Evolutionary conservation across 2,888 invertebrate genomes (phyloP), one percentile per base, ranked within the genome.

Genomic region (Prenolepis imparis): DNA sequence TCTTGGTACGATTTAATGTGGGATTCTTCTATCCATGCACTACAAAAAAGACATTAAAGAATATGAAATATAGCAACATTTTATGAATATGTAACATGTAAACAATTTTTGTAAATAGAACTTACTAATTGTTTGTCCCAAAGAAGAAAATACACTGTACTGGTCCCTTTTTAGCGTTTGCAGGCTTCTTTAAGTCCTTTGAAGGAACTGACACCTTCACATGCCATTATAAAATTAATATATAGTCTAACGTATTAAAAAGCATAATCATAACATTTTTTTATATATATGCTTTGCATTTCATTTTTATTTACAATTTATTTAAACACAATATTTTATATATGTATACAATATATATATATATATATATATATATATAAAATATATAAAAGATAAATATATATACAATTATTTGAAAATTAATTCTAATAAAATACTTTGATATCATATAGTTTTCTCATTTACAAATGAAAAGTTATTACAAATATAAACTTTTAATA

Each of bases 61-160:
- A 28, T 36, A 83, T 15, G 64, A 52, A 82, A 64, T 11, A 41
- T 55, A 70, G 8, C 15, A 55, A 24, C 12, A 18, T 67, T 59
- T 24, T 18, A 36, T 36, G 21, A 55, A 1, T 28, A 41, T 52
- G n/a, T 52, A 52, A 52, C 8, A 39, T n/a, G 52, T 12, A 67
- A 66, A 83, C 39, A 24, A 70, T 36, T 18, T 59, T 18, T 59
- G 21, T 21, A 86, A 86, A 74, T 48, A 41, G 85, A 86, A 97
- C 98, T 98, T 96, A 98, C 98, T 98, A 98, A 95, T 99, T 98
- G 92, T 98, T 97, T n/a, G 98, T 97, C 82, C 99, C 99, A 95
- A 98, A 99, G 96, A 99, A 99, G 95, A 97, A 98, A 89, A 99
- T 98, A 95, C 98, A 98, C 93, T 97, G 97, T 70, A 96, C 94